A percentile compares a stretch with the other conserved stretches of the same genome.
phyloP scores from a whole-genome alignment of 2,888 invertebrate genomes.

The Hirtodrosophila alboralis region DNA sequence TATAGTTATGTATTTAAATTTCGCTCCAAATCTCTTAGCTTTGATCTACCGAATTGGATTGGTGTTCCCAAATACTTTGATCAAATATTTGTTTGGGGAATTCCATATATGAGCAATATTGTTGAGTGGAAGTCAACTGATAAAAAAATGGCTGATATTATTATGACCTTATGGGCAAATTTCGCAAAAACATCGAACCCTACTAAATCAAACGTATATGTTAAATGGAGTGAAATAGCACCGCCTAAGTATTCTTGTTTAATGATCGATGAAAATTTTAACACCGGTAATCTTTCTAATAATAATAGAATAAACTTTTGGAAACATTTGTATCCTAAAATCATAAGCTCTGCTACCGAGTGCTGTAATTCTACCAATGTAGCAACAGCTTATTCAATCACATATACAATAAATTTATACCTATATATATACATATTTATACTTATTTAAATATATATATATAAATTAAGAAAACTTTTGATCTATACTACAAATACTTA shows the following conservation, averaged over 20 bases:
- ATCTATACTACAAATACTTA: too few species aligned
- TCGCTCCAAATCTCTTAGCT: constrained; percentile 88
- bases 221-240: constrained; percentile 90
- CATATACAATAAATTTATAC: constrained; percentile 13
- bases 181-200: constrained; percentile 91
- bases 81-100: constrained; percentile 91
- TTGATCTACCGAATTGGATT: constrained; percentile 90
- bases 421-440: constrained; percentile 5
- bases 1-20: constrained; percentile 91
- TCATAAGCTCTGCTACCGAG: constrained; percentile 89
- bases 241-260: constrained; percentile 88
- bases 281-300: constrained; percentile 90
- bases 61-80: constrained; percentile 93
- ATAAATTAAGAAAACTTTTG: not conserved
- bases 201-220: constrained; percentile 88
- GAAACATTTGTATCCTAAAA: constrained; percentile 92
- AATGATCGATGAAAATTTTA: constrained; percentile 90
- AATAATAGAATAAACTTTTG: constrained; percentile 92
- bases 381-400: constrained; percentile 32
- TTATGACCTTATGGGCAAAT: constrained; percentile 92
- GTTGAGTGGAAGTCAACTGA: constrained; percentile 91
- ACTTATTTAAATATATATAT: constrained; percentile 14
- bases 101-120: constrained; percentile 89
- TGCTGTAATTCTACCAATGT: constrained; percentile 88
- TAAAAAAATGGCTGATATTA: constrained; percentile 90